Evolutionary conservation across 1,140 invertebrate genomes (phyloP).

Genomic region (Pollicipes pollicipes): DNA sequence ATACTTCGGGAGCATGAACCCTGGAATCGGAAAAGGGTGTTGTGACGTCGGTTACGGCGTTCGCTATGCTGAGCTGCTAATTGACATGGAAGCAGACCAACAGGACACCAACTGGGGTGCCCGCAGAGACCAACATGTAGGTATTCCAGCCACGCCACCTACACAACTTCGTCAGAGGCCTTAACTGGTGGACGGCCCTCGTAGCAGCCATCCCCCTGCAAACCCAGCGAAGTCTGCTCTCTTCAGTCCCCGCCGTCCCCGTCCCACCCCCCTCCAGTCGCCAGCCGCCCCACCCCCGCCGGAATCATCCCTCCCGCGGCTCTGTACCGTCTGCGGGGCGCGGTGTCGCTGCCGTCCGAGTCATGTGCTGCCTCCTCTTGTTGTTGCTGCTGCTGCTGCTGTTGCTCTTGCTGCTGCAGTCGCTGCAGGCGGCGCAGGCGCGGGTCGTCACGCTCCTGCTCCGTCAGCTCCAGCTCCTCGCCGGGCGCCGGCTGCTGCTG

Average conservation of each 20-base stretch:
- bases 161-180: too few relatives aligned
- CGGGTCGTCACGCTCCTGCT: slow-evolving; percentile 22
- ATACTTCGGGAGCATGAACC: slow-evolving; percentile 48
- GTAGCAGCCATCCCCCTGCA: too few relatives aligned
- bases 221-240: too few relatives aligned
- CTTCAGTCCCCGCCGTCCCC: slow-evolving; percentile 16
- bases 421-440: slow-evolving; percentile 14
- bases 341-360: not conserved
- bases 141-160: too few relatives aligned
- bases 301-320: not conserved
- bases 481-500: slow-evolving; percentile 11
- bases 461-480: slow-evolving; percentile 16
- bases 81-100: too few relatives aligned
- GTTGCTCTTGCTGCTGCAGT: slow-evolving; percentile 8
- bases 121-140: too few relatives aligned
- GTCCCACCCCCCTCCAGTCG: not conserved
- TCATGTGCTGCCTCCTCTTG: slow-evolving; percentile 15
- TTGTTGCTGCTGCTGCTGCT: slow-evolving; percentile 19
- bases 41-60: too few relatives aligned
- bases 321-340: not conserved
- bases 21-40: slow-evolving; percentile 5
- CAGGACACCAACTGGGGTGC: too few relatives aligned
- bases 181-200: too few relatives aligned
- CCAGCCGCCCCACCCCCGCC: not conserved
- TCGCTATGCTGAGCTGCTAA: too few relatives aligned